A percentile compares a stretch with the other conserved stretches of the same genome.
phyloP scores from a whole-genome alignment of 2,113 vertebrate species.

The Myrmecobius fasciatus region DNA sequence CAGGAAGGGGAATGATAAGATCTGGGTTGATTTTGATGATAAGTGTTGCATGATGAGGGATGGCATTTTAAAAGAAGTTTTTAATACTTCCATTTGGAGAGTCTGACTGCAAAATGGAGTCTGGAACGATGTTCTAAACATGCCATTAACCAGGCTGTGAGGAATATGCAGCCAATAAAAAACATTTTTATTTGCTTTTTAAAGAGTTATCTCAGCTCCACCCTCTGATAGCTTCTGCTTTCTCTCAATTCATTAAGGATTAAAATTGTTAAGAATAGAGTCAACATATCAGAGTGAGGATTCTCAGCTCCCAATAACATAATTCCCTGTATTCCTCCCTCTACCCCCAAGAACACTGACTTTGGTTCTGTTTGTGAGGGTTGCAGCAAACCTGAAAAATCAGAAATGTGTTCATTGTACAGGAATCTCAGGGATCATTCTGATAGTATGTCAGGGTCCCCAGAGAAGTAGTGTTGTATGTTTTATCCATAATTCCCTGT shows the following conservation, averaged over 20 bases:
- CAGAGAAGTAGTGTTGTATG: not conserved
- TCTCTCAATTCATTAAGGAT: not conserved
- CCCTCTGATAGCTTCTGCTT: not conserved
- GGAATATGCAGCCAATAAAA: not conserved
- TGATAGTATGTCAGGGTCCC: not conserved
- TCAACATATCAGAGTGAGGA: not conserved
- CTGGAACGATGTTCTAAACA: not conserved
- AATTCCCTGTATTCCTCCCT: too few species aligned
- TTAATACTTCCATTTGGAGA: not conserved
- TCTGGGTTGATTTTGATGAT: not conserved
- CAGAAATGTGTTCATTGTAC: not conserved
- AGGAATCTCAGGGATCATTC: not conserved
- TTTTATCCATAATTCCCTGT: not conserved
- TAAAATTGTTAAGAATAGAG: not conserved
- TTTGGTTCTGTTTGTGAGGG: not conserved
- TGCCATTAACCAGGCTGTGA: not conserved
- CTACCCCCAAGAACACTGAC: not conserved
- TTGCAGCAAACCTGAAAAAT: not conserved
- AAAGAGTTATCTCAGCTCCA: not conserved
- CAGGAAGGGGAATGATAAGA: not conserved
- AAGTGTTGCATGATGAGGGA: not conserved
- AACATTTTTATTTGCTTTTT: constrained; percentile 13
- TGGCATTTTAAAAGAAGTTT: not conserved
- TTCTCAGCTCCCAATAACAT: not conserved
- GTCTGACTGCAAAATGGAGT: not conserved